Evolutionary conservation across 2,797 vertebrate species (phyloP), one percentile per base, ranked within the genome.

Genomic region (Sebastes trivittatus): DNA sequence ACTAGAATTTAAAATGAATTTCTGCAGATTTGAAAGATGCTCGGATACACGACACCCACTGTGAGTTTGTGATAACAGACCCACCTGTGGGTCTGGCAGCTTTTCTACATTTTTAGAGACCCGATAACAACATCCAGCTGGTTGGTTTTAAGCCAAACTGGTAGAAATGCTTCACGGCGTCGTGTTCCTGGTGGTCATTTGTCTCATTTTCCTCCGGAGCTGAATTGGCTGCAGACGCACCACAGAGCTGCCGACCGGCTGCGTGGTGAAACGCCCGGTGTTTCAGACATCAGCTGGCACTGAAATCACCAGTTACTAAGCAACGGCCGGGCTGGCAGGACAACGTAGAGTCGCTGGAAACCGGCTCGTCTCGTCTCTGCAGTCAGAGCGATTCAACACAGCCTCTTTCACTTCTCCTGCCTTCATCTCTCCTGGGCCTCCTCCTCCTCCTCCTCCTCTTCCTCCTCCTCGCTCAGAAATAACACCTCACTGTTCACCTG

Each of bases 231-330:
- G 66, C 56, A 78, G 75, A 73, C 23, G 6, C 58, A 64, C 13
- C 11, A n/a, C 62, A 49, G 27, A 66, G 66, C 30, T 36, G 69
- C 56, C 20, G 22, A 74, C 11, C 54, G 54, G 54, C 54, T 55
- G 54, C 11, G n/a, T 23, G 54, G 54, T 13, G 54, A 55, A 23
- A 22, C 54, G 22, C n/a, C 20, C 1, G 54, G 54, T 0, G 22
- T 55, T 23, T 55, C 54, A 55, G 58, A 82, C 72, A 83, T 77
- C 77, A 75, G 61, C 80, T 76, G 88, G 67, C 27, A 52, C 66
- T 14, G n/a, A 78, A 81, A 83, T 65, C 79, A 81, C 38, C 66
- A 58, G 89, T 90, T 89, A 88, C 90, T 83, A 81, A 84, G 89
- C 89, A 92, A 92, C 89, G 14, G 75, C 63, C 38, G 6, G 1